Percentiles rank a stretch among this genome's conserved stretches.
Evolutionary conservation across 2,888 invertebrate species (phyloP).

Genomic region (Melanostoma mellinum): DNA sequence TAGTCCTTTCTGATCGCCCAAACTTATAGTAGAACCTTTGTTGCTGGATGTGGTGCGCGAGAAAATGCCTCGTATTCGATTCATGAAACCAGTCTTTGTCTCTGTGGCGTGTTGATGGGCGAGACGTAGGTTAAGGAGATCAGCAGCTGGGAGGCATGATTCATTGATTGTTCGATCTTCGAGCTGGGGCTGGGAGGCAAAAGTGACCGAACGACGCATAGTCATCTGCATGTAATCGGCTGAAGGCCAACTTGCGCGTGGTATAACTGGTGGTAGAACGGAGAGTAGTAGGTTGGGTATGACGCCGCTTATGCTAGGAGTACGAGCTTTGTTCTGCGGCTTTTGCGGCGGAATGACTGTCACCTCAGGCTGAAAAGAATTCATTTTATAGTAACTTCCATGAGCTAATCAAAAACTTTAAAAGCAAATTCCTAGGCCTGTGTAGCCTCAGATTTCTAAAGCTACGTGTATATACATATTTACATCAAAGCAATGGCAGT

Average conservation of each 20-base stretch:
- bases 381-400: no score
- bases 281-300: constrained; percentile 88
- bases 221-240: constrained; percentile 85
- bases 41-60: constrained; percentile 86
- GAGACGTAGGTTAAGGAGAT: constrained; percentile 84
- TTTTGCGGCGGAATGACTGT: constrained; percentile 76
- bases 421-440: no score
- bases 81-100: constrained; percentile 83
- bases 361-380: constrained; percentile 77
- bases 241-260: constrained; percentile 90
- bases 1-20: constrained; percentile 84
- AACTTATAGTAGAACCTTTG: constrained; percentile 84
- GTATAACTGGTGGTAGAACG: constrained; percentile 89
- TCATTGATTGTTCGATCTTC: constrained; percentile 81
- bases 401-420: no score
- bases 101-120: constrained; percentile 83
- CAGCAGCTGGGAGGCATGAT: constrained; percentile 84
- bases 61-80: constrained; percentile 85
- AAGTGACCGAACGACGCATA: constrained; percentile 85
- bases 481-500: no score
- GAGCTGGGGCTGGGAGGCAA: constrained; percentile 86
- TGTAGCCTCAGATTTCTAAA: no score
- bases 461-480: no score
- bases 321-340: constrained; percentile 80
- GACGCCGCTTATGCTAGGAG: constrained; percentile 87